Conservation (phyloP, 1,140 invertebrate genomes). For the Chionoecetes opilio region DNA sequence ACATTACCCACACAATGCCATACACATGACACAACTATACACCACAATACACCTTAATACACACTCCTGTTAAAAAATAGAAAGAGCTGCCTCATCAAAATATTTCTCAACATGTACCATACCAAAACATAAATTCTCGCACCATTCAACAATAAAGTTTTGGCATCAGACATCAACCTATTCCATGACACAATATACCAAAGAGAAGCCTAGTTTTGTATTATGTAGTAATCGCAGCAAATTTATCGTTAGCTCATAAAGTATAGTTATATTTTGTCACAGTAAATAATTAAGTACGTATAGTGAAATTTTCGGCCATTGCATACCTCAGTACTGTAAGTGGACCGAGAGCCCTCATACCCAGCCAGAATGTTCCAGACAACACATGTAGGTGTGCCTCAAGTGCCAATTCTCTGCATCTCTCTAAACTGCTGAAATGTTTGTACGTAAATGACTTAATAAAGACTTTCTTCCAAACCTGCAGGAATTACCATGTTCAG, state of each 20-base stretch:
- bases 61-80: not conserved
- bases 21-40: not conserved
- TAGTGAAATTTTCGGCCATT: not conserved
- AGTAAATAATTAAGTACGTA: not conserved
- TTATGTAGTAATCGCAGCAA: not conserved
- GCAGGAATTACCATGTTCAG: constrained; percentile 24
- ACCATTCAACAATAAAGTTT: not conserved
- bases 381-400: constrained; percentile 1
- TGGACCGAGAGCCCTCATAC: not conserved
- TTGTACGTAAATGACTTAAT: not conserved
- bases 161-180: not conserved
- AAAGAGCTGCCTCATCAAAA: constrained; percentile 17
- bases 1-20: not conserved
- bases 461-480: constrained; percentile 17
- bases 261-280: constrained; percentile 30
- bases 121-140: not conserved
- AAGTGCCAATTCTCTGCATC: constrained; percentile 17
- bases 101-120: not conserved
- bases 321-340: constrained; percentile 9
- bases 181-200: constrained; percentile 1
- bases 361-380: not conserved
- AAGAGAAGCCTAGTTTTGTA: constrained; percentile 11
- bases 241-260: constrained; percentile 1
- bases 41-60: not conserved
- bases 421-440: constrained; percentile 20